These are phyloP conservation scores for Boleophthalmus pectinirostris DNA, from an alignment of 2,113 vertebrate genomes.

Conservation along the genomic window DNA sequence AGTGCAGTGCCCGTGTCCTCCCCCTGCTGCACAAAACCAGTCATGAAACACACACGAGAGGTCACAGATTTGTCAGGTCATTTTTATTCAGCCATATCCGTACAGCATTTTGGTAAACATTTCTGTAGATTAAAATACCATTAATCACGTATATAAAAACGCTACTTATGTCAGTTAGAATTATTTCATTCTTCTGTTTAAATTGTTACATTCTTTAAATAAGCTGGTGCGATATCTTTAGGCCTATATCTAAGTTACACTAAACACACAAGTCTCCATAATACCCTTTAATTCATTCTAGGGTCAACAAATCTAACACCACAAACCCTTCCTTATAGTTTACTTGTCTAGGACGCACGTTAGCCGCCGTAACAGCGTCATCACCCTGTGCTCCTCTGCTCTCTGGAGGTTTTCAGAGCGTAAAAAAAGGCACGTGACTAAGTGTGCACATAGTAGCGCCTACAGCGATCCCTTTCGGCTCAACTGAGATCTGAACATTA, in stretches of 20 bases:
- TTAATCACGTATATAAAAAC: not conserved
- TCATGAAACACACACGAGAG: conserved; percentile 64
- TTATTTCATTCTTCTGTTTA: not conserved
- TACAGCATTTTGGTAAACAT: not conserved
- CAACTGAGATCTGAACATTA: conserved; percentile 73
- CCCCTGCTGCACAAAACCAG: conserved; percentile 59
- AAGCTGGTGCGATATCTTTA: not conserved
- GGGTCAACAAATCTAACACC: conserved; percentile 43
- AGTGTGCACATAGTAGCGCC: conserved; percentile 75
- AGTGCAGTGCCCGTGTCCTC: conserved; percentile 52
- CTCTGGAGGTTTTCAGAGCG: conserved; percentile 70
- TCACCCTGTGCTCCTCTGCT: conserved; percentile 53
- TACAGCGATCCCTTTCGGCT: conserved; percentile 85
- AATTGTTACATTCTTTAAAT: not conserved
- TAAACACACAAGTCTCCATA: conserved; percentile 35
- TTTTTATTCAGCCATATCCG: conserved; percentile 6
- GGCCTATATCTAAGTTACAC: conserved; percentile 24
- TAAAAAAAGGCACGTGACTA: conserved; percentile 71
- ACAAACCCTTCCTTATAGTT: conserved; percentile 13
- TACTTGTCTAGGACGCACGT: conserved; percentile 35
- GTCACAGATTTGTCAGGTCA: not conserved
- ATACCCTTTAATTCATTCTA: conserved; percentile 56
- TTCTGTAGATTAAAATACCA: not conserved
- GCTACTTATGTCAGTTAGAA: not conserved
- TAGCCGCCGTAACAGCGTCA: conserved; percentile 68